Percentiles rank a stretch among this genome's conserved stretches.
These are phyloP conservation scores for Drosophila bunnanda DNA, from an alignment of 2,888 invertebrate species.

Conservation along the genomic window DNA sequence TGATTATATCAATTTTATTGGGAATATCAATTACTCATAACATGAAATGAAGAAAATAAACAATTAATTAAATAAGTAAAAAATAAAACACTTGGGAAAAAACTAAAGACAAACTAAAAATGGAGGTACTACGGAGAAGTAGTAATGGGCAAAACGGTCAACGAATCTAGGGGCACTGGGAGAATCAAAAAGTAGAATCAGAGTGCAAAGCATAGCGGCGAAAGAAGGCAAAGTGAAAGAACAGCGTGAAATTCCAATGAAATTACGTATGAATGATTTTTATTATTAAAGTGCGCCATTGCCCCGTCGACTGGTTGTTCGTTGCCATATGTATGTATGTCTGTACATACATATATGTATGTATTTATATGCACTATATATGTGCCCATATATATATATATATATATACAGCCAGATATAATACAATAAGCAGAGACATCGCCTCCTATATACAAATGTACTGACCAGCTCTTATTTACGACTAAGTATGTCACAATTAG, in stretches of 20 bases:
- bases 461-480: constrained; percentile 24
- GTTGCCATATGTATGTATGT: constrained; percentile 29
- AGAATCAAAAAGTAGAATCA: constrained; percentile 28
- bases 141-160: constrained; percentile 1
- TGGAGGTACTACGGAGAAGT: not conserved
- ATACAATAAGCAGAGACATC: constrained; percentile 14
- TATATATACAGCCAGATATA: not conserved
- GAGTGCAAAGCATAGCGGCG: constrained; percentile 14
- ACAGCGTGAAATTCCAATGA: constrained; percentile 57
- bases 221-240: constrained; percentile 33
- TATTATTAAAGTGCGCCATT: constrained; percentile 58
- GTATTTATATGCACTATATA: not conserved
- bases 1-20: not conserved
- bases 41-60: not conserved
- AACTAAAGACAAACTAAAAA: constrained; percentile 5
- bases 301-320: constrained; percentile 24
- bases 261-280: constrained; percentile 69
- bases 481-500: constrained; percentile 35
- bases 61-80: not conserved
- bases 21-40: not conserved
- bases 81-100: not conserved
- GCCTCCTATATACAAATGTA: constrained; percentile 1
- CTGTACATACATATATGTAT: not conserved
- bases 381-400: not conserved
- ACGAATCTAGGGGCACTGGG: constrained; percentile 18